phyloP scores from a whole-genome alignment of 37 sponge, comb jelly and placozoan species.

The Cliona cf. orientalis region DNA sequence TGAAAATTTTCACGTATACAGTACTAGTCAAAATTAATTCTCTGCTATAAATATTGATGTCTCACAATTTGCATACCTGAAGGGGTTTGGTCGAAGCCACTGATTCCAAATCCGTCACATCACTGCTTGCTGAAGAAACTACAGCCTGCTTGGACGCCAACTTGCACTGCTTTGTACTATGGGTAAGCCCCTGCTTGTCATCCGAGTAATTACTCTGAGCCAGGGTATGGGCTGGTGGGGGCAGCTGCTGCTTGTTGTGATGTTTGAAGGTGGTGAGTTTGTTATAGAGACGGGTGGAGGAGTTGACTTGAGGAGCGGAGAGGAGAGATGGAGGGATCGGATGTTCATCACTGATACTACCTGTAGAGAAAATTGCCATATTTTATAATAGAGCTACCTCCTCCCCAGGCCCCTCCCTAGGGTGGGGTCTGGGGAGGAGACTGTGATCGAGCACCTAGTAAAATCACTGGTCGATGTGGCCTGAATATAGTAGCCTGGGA shows the following conservation, averaged over 20 bases:
- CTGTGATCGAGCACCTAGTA: too few relatives aligned
- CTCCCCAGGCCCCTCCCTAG: too few relatives aligned
- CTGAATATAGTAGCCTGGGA: too few relatives aligned
- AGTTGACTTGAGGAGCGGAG: slow-evolving; percentile 30
- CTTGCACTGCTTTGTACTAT: background rate
- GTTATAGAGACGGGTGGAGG: slow-evolving; percentile 25
- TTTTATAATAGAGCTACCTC: background rate
- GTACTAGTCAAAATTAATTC: background rate
- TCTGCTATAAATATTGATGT: too few relatives aligned
- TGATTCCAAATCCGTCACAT: background rate
- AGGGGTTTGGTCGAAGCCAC: slow-evolving; percentile 6
- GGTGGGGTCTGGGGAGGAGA: too few relatives aligned
- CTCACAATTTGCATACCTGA: too few relatives aligned
- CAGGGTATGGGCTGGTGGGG: background rate
- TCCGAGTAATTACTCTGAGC: background rate
- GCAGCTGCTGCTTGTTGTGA: background rate
- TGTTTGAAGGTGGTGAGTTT: slow-evolving; percentile 10
- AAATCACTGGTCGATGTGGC: too few relatives aligned
- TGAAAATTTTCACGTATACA: background rate
- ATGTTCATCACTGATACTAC: background rate
- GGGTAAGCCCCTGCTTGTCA: background rate
- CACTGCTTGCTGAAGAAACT: background rate
- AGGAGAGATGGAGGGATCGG: slow-evolving; percentile 5
- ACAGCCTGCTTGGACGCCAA: background rate
- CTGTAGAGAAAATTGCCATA: background rate